Conservation (phyloP, 2,888 invertebrate species). For the Ormyrus thymus region DNA sequence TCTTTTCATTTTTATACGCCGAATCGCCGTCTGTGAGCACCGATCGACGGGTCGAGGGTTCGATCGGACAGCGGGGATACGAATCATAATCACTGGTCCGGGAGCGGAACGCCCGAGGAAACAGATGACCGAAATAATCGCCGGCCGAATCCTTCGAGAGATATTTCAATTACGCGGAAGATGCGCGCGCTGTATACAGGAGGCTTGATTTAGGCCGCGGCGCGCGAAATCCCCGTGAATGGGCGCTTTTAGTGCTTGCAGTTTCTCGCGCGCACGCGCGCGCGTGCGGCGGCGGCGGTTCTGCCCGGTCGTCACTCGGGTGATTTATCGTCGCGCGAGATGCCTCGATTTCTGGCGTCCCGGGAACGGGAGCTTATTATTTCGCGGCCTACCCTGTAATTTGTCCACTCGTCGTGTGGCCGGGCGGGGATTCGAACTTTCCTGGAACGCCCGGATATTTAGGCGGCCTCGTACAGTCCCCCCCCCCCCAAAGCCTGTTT, state of each 20-base stretch:
- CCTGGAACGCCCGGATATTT: constrained; percentile 65
- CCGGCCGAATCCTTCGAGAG: constrained; percentile 6
- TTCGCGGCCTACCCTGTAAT: constrained; percentile 72
- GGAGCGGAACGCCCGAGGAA: too few species aligned
- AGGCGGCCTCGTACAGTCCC: constrained; percentile 3
- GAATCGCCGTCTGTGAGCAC: too few species aligned
- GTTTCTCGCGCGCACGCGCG: neutral
- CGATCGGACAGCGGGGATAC: too few species aligned
- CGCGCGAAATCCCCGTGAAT: constrained; percentile 60
- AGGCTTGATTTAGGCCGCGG: constrained; percentile 25
- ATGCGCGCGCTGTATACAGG: neutral
- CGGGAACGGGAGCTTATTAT: constrained; percentile 73
- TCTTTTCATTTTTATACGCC: neutral
- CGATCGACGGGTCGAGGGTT: too few species aligned
- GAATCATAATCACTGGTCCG: too few species aligned
- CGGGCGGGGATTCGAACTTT: constrained; percentile 64
- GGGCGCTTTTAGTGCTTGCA: neutral
- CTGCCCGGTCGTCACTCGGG: constrained; percentile 50
- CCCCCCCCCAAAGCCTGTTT: neutral
- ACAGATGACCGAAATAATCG: too few species aligned
- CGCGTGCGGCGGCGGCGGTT: neutral
- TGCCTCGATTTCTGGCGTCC: constrained; percentile 70
- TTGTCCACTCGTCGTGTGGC: constrained; percentile 72
- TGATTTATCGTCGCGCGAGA: constrained; percentile 71
- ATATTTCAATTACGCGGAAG: constrained; percentile 46